A percentile compares a stretch with the other conserved stretches of the same genome.
Conservation (phyloP, 2,888 invertebrate species). For the Mythimna albipuncta region DNA sequence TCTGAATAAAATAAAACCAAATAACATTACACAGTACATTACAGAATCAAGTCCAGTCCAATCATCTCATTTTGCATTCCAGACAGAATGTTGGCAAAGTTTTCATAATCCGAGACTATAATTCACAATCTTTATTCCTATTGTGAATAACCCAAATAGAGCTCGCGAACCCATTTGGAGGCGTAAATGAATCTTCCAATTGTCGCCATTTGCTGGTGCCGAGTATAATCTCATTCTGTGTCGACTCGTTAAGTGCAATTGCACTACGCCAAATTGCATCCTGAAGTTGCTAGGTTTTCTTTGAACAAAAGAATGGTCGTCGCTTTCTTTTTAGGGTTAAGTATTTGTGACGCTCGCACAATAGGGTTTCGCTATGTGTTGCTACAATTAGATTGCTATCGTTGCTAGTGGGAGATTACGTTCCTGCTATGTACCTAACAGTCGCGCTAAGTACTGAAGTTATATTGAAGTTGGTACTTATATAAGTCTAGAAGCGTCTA, state of each 20-base stretch:
- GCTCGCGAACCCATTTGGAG: constrained; percentile 57
- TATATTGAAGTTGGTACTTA: constrained; percentile 29
- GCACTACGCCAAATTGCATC: constrained; percentile 69
- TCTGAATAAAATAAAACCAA: not conserved
- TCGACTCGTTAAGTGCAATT: constrained; percentile 73
- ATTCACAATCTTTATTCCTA: constrained; percentile 55
- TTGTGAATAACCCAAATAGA: constrained; percentile 60
- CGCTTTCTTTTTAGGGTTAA: constrained; percentile 60
- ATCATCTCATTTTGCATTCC: constrained; percentile 29
- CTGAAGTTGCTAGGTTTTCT: constrained; percentile 62
- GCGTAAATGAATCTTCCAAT: constrained; percentile 72
- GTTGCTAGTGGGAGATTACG: constrained; percentile 39
- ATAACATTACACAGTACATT: constrained; percentile 1
- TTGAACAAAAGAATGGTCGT: constrained; percentile 64
- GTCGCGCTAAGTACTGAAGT: constrained; percentile 31
- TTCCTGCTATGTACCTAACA: constrained; percentile 34
- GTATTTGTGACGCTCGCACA: constrained; percentile 54
- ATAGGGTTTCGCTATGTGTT: constrained; percentile 48
- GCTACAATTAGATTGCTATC: constrained; percentile 56
- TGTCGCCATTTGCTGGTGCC: constrained; percentile 66
- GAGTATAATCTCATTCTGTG: constrained; percentile 72
- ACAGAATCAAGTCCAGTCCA: constrained; percentile 22
- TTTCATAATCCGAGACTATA: constrained; percentile 52
- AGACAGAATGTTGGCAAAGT: constrained; percentile 53
- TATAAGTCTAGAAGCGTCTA: constrained; percentile 26